Conservation (phyloP, 2,888 invertebrate genomes). For the Ophion obscuratus region DNA sequence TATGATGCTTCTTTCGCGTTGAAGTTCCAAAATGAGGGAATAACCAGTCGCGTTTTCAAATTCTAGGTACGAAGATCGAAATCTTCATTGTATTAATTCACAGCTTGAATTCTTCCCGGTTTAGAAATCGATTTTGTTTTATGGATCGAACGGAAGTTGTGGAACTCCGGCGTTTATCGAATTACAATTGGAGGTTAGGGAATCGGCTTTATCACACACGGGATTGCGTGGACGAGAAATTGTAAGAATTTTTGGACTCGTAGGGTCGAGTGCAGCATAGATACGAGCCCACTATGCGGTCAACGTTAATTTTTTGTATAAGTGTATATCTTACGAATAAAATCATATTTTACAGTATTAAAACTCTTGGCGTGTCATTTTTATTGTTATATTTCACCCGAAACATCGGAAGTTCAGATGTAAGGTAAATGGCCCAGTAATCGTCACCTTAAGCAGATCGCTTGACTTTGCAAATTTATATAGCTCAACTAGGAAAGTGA, state of each 20-base stretch:
- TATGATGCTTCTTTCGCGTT: background rate
- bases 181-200: constrained; percentile 1
- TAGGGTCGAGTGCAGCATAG: constrained; percentile 19
- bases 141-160: background rate
- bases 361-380: background rate
- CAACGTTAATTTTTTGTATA: constrained; percentile 50
- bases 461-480: too few species aligned
- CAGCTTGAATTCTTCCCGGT: background rate
- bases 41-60: background rate
- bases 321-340: constrained; percentile 30
- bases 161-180: background rate
- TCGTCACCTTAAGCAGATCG: too few species aligned
- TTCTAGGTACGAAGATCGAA: background rate
- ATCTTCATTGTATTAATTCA: background rate
- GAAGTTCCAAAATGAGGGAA: background rate
- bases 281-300: constrained; percentile 27
- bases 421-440: too few species aligned
- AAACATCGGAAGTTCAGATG: too few species aligned
- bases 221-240: constrained; percentile 9
- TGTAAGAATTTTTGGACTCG: constrained; percentile 30
- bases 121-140: background rate
- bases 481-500: too few species aligned
- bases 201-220: background rate
- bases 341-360: constrained; percentile 54
- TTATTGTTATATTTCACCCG: background rate